Conservation (phyloP, 2,797 vertebrate genomes). For the Tachyglossus aculeatus region DNA sequence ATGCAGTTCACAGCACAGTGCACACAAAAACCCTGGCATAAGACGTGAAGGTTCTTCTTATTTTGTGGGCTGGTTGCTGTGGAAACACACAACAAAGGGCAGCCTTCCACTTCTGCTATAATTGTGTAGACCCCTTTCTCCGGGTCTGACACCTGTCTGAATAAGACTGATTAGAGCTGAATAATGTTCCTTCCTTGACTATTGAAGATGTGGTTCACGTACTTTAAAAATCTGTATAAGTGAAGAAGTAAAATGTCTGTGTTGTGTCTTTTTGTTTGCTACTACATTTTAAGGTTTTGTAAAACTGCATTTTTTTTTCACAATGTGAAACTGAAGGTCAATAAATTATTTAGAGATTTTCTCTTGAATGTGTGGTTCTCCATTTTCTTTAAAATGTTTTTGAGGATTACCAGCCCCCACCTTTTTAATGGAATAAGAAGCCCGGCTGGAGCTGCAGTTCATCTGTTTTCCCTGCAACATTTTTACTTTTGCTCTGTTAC, state of each 20-base stretch:
- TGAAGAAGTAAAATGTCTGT: slow-evolving; percentile 65
- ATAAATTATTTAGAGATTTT: slow-evolving; percentile 97
- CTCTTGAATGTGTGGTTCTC: slow-evolving; percentile 78
- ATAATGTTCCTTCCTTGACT: slow-evolving; percentile 67
- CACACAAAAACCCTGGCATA: slow-evolving; percentile 80
- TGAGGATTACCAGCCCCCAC: slow-evolving; percentile 12
- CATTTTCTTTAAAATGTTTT: slow-evolving; percentile 47
- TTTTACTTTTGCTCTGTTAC: slow-evolving; percentile 56
- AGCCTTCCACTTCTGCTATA: slow-evolving; percentile 85
- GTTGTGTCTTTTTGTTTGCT: slow-evolving; percentile 68
- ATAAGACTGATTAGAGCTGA: slow-evolving; percentile 74
- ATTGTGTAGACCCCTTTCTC: slow-evolving; percentile 83
- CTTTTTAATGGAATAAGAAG: slow-evolving; percentile 43
- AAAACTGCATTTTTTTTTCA: slow-evolving; percentile 90
- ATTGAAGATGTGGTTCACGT: slow-evolving; percentile 67
- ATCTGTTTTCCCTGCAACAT: slow-evolving; percentile 55
- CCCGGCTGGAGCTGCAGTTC: slow-evolving; percentile 29
- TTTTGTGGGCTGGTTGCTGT: slow-evolving; percentile 82
- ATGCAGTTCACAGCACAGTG: slow-evolving; percentile 78
- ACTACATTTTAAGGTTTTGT: slow-evolving; percentile 87
- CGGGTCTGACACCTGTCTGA: slow-evolving; percentile 79
- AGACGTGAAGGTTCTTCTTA: slow-evolving; percentile 80
- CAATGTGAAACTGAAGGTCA: slow-evolving; percentile 98
- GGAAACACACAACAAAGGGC: slow-evolving; percentile 88
- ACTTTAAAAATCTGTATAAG: slow-evolving; percentile 60